A percentile compares a stretch with the other conserved stretches of the same genome.
phyloP scores from a whole-genome alignment of 1,140 invertebrate genomes.

The Drosophila bipectinata region DNA sequence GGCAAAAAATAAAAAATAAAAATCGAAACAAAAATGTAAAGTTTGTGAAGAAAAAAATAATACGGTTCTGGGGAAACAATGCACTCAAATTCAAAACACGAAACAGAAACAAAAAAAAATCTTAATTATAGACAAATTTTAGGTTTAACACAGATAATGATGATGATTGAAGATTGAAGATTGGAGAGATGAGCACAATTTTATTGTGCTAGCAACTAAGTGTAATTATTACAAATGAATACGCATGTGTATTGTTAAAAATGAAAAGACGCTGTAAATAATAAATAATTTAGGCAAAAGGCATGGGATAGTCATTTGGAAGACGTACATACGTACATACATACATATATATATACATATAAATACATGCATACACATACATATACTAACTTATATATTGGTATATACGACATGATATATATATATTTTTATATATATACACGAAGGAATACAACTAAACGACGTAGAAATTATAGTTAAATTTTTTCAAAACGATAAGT shows the following conservation, averaged over 20 bases:
- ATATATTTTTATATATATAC: conserved; percentile 79
- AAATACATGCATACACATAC: conserved; percentile 37
- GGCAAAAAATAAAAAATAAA: conserved; percentile 26
- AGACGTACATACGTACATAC: conserved; percentile 36
- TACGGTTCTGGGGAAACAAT: conserved; percentile 79
- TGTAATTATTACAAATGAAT: conserved; percentile 67
- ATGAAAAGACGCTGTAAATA: conserved; percentile 63
- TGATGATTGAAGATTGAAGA: conserved; percentile 3
- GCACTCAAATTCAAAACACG: conserved; percentile 60
- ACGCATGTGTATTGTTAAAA: conserved; percentile 60
- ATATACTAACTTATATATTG: conserved; percentile 34
- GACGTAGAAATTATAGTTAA: conserved; percentile 69
- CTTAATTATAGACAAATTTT: conserved; percentile 69
- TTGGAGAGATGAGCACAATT: conserved; percentile 34
- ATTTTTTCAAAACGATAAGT: conserved; percentile 63
- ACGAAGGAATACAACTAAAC: conserved; percentile 62
- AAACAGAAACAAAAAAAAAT: conserved; percentile 22
- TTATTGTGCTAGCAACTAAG: conserved; percentile 55
- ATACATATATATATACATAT: conserved; percentile 26
- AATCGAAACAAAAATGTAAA: conserved; percentile 42
- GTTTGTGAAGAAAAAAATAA: conserved; percentile 49
- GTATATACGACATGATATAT: conserved; percentile 40
- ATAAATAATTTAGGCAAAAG: conserved; percentile 32
- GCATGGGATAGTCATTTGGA: conserved; percentile 25
- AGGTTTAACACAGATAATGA: conserved; percentile 42